Conservation (phyloP, 2,113 vertebrate genomes). For the Pantherophis guttatus region DNA sequence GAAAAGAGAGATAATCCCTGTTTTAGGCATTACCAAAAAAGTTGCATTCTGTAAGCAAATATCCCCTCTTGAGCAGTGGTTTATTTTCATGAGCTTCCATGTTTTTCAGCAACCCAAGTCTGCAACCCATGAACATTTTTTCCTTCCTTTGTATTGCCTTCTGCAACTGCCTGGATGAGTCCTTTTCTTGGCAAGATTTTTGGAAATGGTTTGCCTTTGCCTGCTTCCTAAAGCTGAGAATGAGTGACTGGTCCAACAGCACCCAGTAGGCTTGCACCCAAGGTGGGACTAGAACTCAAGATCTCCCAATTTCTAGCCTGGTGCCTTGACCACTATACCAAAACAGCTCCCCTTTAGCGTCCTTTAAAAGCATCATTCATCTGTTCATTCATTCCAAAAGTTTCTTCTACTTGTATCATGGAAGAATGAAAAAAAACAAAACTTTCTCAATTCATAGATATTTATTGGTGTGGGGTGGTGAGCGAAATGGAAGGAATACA, state of each 20-base stretch:
- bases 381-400: background rate
- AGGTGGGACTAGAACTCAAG: background rate
- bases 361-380: background rate
- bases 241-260: background rate
- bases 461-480: background rate
- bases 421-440: background rate
- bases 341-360: background rate
- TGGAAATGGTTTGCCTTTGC: too few relatives aligned
- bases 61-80: background rate
- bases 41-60: background rate
- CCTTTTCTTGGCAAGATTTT: too few relatives aligned
- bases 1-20: background rate
- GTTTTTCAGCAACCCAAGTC: background rate
- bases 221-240: too few relatives aligned
- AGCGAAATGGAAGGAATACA: background rate
- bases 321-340: background rate
- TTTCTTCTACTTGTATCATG: background rate
- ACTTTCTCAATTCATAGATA: background rate
- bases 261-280: background rate
- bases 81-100: background rate
- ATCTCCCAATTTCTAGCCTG: background rate
- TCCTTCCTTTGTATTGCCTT: background rate
- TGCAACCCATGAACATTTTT: background rate
- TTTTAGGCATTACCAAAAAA: background rate
- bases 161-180: background rate